Conservation (phyloP, 2,797 vertebrate species). For the Phaenicophaeus curvirostris region DNA sequence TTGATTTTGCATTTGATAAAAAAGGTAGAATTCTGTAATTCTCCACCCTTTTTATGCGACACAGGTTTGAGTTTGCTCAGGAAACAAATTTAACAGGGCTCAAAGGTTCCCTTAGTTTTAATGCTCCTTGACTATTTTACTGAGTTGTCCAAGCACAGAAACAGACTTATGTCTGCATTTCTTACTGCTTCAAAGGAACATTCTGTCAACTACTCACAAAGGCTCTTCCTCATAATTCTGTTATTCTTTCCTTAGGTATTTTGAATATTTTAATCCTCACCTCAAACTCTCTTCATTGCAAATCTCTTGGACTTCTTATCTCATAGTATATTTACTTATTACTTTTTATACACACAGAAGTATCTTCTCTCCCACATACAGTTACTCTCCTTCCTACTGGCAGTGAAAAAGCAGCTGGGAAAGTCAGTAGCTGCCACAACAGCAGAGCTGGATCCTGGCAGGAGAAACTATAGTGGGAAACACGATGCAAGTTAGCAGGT, state of each 20-base stretch:
- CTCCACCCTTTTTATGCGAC: not conserved
- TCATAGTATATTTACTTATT: not conserved
- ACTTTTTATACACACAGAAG: not conserved
- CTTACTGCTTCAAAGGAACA: slow-evolving; percentile 24
- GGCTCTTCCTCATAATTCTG: not conserved
- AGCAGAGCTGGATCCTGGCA: slow-evolving; percentile 24
- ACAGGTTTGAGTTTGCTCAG: not conserved
- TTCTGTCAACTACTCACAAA: slow-evolving; percentile 4
- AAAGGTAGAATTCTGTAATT: not conserved
- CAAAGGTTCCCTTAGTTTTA: slow-evolving; percentile 6
- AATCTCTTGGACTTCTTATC: not conserved
- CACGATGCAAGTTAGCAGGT: slow-evolving; percentile 1
- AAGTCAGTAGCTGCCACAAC: not conserved
- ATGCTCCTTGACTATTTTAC: not conserved
- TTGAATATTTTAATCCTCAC: not conserved
- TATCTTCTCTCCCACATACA: not conserved
- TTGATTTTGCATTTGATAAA: not conserved
- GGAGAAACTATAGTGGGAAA: not conserved
- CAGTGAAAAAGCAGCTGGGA: slow-evolving; percentile 37
- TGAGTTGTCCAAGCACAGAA: slow-evolving; percentile 1
- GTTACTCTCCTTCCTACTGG: not conserved
- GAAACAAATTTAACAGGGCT: slow-evolving; percentile 6
- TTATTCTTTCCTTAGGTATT: not conserved
- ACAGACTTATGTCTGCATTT: slow-evolving; percentile 20
- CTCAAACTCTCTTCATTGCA: not conserved